Evolutionary conservation across 1,140 invertebrate genomes (phyloP), one percentile per base, ranked within the genome.

Genomic region (Plectrocnemia conspersa): DNA sequence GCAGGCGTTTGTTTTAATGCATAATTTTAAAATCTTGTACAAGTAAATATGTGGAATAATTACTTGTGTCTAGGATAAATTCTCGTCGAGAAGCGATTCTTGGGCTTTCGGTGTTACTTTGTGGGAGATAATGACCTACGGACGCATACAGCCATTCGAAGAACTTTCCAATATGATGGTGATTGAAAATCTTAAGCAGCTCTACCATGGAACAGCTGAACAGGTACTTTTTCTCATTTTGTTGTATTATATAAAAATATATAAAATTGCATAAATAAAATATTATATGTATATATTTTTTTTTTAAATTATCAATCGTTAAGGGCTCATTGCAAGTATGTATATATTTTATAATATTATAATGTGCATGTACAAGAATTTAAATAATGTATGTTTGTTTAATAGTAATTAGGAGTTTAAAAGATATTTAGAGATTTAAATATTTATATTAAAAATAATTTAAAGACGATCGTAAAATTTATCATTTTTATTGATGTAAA

Each of bases 101-200:
- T 93, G 89, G 90, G 82, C 88, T 22, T 93, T 92, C 67, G 89
- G 85, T n/a, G 87, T 93, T 2, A 86, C 88, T 27, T 75, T 92
- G 22, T 94, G 91, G 90, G 91, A 93, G 74, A 86, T 93, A 41
- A 73, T 94, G 58, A 91, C 88, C 10, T 89, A 91, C 68, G 87
- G 87, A 6, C 72, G 86, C 35, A 84, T 90, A 56, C 88, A 88
- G 63, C 89, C 89, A n/a, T 91, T 83, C 67, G 82, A 87, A 62
- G 82, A 86, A 60, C 73, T 88, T 60, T 80, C 77, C 29, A 87
- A 92, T 75, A 81, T 88, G 64, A 85, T 84, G 64, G 83, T 92
- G 50, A 80, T 92, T 36, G 85, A 88, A 65, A 91, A 88, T 68
- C 78, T 85, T 52, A 81, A 80, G 49, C 77, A 79, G 64, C 83